Percentiles rank a stretch among this genome's conserved stretches.
phyloP scores from a whole-genome alignment of 2,797 vertebrate species.

The Oryzias dopingdopingensis region DNA sequence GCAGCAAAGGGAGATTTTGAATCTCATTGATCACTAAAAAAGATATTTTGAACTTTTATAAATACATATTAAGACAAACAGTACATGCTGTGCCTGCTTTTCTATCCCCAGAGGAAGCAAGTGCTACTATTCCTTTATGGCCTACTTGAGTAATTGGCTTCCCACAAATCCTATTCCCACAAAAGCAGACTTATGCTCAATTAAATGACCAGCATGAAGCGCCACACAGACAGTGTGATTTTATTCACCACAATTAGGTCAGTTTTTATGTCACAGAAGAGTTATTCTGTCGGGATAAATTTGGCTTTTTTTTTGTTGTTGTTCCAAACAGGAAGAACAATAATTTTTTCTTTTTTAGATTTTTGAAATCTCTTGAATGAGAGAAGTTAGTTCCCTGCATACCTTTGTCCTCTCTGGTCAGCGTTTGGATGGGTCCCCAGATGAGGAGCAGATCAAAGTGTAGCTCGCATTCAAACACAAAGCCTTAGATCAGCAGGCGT shows the following conservation, averaged over 20 bases:
- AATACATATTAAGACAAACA: background rate
- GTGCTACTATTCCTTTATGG: conserved; percentile 33
- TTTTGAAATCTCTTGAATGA: background rate
- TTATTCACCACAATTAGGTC: conserved; percentile 48
- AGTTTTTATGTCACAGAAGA: conserved; percentile 45
- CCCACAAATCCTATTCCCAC: conserved; percentile 40
- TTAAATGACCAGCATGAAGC: conserved; percentile 29
- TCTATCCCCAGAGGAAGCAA: conserved; percentile 15
- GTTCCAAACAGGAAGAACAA: too few species aligned
- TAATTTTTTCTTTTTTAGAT: background rate
- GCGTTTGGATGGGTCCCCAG: conserved; percentile 34
- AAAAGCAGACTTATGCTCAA: conserved; percentile 35
- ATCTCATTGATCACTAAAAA: too few species aligned
- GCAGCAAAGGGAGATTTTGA: background rate
- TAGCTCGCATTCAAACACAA: conserved; percentile 47
- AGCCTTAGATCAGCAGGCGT: conserved; percentile 56
- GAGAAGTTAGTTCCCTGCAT: conserved; percentile 33
- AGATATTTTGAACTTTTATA: conserved; percentile 21
- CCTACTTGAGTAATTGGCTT: conserved; percentile 71
- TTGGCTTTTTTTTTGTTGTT: too few species aligned
- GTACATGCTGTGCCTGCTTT: background rate
- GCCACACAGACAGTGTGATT: conserved; percentile 15
- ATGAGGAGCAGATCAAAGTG: conserved; percentile 44
- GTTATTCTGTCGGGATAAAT: too few species aligned
- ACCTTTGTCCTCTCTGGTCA: conserved; percentile 61